A percentile compares a stretch with the other conserved stretches of the same genome.
Conservation (phyloP, 2,888 invertebrate genomes). For the Muschampia staudingeri region DNA sequence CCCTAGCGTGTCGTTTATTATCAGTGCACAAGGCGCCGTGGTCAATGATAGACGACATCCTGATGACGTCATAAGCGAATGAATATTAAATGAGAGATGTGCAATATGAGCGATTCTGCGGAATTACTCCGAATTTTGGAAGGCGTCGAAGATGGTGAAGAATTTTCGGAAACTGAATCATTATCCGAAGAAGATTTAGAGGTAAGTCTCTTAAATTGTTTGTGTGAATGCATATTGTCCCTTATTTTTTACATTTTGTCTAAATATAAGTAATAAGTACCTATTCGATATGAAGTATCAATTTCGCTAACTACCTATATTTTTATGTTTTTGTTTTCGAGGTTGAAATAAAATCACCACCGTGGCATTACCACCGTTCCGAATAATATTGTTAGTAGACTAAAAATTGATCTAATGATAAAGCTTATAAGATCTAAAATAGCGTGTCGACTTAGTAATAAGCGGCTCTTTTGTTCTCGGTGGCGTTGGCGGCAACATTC, state of each 20-base stretch:
- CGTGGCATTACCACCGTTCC: conserved; percentile 11
- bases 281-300: too few relatives aligned
- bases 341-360: too few relatives aligned
- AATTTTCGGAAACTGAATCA: too few relatives aligned
- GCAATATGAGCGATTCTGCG: conserved; percentile 28
- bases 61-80: conserved; percentile 34
- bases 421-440: conserved; percentile 20
- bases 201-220: too few relatives aligned
- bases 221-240: too few relatives aligned
- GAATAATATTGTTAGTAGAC: conserved; percentile 15
- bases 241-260: too few relatives aligned
- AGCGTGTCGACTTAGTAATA: conserved; percentile 23
- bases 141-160: neutral
- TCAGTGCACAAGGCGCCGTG: conserved; percentile 26
- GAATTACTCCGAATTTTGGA: conserved; percentile 15
- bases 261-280: too few relatives aligned
- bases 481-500: conserved; percentile 8
- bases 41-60: conserved; percentile 28
- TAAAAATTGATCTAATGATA: conserved; percentile 21
- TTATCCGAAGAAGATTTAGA: too few relatives aligned
- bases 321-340: too few relatives aligned
- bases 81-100: neutral
- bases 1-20: conserved; percentile 21
- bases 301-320: too few relatives aligned
- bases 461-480: conserved; percentile 9